phyloP scores from a whole-genome alignment of 2,797 vertebrate genomes.

The Esox masquinongy region DNA sequence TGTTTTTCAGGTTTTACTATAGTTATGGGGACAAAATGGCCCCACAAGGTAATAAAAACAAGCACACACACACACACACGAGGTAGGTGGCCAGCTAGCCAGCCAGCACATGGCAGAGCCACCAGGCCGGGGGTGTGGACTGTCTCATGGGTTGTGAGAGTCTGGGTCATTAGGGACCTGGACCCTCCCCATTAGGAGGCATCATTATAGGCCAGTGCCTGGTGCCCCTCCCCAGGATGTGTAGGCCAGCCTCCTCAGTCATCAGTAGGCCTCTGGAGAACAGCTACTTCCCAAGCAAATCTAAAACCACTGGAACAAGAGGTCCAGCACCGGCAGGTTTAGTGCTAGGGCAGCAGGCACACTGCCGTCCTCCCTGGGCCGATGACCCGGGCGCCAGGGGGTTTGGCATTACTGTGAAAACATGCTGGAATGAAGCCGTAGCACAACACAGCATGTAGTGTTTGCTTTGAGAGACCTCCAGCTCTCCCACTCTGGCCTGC shows the following conservation, averaged over 20 bases:
- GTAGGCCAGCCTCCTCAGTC: no score
- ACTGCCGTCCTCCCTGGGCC: not conserved
- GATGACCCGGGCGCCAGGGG: not conserved
- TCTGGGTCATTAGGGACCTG: slow-evolving; percentile 3
- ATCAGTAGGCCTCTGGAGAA: not conserved
- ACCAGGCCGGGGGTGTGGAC: not conserved
- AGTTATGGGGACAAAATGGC: no score
- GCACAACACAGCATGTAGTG: slow-evolving; percentile 53
- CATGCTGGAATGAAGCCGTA: slow-evolving; percentile 49
- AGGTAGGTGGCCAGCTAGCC: no score
- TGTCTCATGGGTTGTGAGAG: not conserved
- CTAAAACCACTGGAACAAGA: not conserved
- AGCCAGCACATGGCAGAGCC: slow-evolving; percentile 31
- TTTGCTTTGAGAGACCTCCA: slow-evolving; percentile 61
- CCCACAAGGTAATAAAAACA: no score
- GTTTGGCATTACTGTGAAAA: slow-evolving; percentile 58
- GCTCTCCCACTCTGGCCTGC: slow-evolving; percentile 49
- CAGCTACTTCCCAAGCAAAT: not conserved
- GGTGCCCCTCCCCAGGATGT: not conserved
- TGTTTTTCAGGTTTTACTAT: no score
- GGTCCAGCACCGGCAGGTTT: slow-evolving; percentile 32
- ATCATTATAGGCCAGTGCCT: slow-evolving; percentile 1
- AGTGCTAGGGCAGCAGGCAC: slow-evolving; percentile 13
- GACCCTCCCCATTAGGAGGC: not conserved
- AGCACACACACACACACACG: no score